Evolutionary conservation across 2,113 vertebrate genomes (phyloP), one percentile per base, ranked within the genome.

Genomic region (Cyanoramphus novaezelandiae): DNA sequence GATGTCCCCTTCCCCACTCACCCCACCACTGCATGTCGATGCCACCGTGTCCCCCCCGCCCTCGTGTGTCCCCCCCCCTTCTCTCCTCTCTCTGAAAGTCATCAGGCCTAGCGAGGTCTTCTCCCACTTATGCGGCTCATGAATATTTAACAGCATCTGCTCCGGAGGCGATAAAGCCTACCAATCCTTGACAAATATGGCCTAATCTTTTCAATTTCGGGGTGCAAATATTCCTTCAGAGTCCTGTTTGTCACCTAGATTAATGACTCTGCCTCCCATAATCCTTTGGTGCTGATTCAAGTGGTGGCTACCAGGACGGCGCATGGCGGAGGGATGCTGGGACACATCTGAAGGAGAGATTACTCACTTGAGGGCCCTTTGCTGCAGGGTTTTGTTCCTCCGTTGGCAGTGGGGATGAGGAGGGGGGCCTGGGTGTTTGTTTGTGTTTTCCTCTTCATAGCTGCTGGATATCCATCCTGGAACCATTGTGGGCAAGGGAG

Each of bases 121-220:
- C 98, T 98, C 98, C 98, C 98, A 98, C 98, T 98, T 98, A 98
- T 95, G 96, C 98, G 96, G 98, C 98, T 98, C 99, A 99, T 99
- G 99, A 99, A 99, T 99, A 99, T 99, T 99, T 99, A 99, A 99
- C 98, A 99, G 99, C 99, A 99, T 99, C 99, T 99, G 99, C 99
- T 99, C 98, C 98, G 98, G 97, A 98, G 97, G 98, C 97, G 96
- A 98, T 97, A 98, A 98, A 99, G 98, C 98, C 99, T 99, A 99
- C 99, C 99, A 99, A 99, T 99, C 99, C 99, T 99, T 98, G 98
- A 99, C 99, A 99, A 99, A 99, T 99, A 99, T 99, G 98, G 99
- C 99, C 99, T 99, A 99, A 99, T 99, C 99, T 99, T 99, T 99
- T 99, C 99, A 99, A 99, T 99, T 99, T 99, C 99, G 99, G 98